Conservation (phyloP, 2,888 invertebrate genomes). For the Chaetogeoica ovagalla region DNA sequence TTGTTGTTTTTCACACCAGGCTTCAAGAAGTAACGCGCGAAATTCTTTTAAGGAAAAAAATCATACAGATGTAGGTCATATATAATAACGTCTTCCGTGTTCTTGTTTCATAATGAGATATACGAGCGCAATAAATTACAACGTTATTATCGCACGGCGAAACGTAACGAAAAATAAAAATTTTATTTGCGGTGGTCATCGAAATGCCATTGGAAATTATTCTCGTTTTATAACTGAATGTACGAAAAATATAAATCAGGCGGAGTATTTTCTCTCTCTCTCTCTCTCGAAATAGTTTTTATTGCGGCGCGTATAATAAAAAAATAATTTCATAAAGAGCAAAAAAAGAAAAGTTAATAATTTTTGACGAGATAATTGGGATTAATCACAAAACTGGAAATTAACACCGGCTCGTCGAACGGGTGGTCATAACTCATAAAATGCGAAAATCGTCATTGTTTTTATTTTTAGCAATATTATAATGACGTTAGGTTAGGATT, state of each 20-base stretch:
- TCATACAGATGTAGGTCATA: too few relatives aligned
- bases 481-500: slow-evolving; percentile 12
- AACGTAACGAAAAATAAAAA: too few relatives aligned
- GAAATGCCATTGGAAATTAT: background rate
- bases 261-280: background rate
- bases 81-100: too few relatives aligned
- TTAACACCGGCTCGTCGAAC: background rate
- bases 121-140: too few relatives aligned
- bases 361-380: slow-evolving; percentile 1
- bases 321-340: background rate
- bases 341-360: background rate
- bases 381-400: slow-evolving; percentile 5
- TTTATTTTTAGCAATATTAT: background rate
- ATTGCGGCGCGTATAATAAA: background rate
- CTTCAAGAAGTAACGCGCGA: too few relatives aligned
- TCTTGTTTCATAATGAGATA: too few relatives aligned
- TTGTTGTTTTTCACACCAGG: too few relatives aligned
- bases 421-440: background rate
- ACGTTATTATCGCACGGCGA: too few relatives aligned
- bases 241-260: background rate
- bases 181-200: too few relatives aligned
- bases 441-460: background rate
- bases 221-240: background rate
- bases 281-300: background rate
- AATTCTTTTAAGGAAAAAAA: too few relatives aligned